Evolutionary conservation across 2,888 invertebrate species (phyloP).

Genomic region (Lithophane leautieri): DNA sequence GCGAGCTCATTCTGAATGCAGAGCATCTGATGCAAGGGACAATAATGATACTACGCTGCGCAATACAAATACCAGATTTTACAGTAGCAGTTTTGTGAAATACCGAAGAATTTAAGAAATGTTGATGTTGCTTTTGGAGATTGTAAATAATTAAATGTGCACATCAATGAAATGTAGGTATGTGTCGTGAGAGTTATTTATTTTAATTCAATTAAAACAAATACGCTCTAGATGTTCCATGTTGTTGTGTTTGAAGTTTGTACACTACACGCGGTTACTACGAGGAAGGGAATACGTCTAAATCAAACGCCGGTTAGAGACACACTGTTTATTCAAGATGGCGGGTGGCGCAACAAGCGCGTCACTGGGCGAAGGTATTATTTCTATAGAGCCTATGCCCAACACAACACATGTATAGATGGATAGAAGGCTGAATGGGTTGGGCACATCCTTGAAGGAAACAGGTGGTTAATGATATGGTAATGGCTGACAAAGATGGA

Average conservation of each 20-base stretch:
- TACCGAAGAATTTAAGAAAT: background rate
- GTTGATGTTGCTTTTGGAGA: background rate
- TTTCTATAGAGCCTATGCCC: no score
- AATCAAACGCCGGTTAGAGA: no score
- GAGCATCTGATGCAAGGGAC: conserved; percentile 1
- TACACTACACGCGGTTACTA: no score
- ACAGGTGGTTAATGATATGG: background rate
- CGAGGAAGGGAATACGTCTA: no score
- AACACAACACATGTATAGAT: no score
- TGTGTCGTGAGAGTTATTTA: background rate
- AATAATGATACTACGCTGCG: conserved; percentile 3
- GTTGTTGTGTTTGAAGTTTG: no score
- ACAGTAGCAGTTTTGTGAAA: conserved; percentile 3
- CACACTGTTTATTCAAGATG: no score
- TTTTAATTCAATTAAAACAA: background rate
- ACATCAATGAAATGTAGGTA: background rate
- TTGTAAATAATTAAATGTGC: background rate
- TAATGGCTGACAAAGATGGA: background rate
- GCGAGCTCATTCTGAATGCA: conserved; percentile 28
- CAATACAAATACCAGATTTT: conserved; percentile 15
- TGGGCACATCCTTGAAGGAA: background rate
- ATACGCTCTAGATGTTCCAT: background rate
- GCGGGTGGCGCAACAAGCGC: no score
- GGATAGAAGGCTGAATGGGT: background rate
- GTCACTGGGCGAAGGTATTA: no score